These are phyloP conservation scores for Keiferia lycopersicella DNA, from an alignment of 2,888 invertebrate genomes.

Conservation along the genomic window DNA sequence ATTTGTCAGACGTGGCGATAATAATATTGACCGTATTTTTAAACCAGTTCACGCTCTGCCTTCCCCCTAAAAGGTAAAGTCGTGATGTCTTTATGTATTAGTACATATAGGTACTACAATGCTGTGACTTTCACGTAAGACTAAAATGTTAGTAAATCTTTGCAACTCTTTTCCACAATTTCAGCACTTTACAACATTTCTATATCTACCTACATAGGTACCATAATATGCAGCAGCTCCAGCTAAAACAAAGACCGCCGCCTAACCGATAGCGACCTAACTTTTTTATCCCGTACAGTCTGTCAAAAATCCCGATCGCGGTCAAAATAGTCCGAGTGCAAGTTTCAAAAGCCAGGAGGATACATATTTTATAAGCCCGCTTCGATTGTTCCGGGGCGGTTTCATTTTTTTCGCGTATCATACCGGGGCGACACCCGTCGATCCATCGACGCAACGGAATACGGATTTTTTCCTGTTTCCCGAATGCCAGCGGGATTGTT, in stretches of 20 bases:
- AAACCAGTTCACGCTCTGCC: too few relatives aligned
- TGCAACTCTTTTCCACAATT: too few relatives aligned
- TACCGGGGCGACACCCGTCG: conserved; percentile 61
- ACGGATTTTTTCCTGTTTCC: conserved; percentile 61
- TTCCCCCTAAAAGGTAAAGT: too few relatives aligned
- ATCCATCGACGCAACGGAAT: conserved; percentile 70
- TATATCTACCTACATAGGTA: too few relatives aligned
- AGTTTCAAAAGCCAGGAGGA: conserved; percentile 73
- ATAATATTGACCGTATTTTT: too few relatives aligned
- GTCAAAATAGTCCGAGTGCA: conserved; percentile 72
- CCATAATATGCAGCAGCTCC: background rate
- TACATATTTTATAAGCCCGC: conserved; percentile 80
- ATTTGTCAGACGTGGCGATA: too few relatives aligned
- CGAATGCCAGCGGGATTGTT: conserved; percentile 61
- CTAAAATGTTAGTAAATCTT: too few relatives aligned
- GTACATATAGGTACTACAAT: too few relatives aligned
- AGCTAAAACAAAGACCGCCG: conserved; percentile 19
- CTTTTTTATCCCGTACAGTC: conserved; percentile 35
- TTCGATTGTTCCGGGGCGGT: conserved; percentile 78
- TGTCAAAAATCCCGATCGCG: conserved; percentile 72
- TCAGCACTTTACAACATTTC: too few relatives aligned
- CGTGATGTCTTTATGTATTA: too few relatives aligned
- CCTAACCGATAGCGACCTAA: conserved; percentile 12
- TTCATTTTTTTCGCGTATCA: conserved; percentile 65
- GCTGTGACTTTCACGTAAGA: too few relatives aligned